A percentile compares a stretch with the other conserved stretches of the same genome.
Evolutionary conservation across 2,888 invertebrate species (phyloP).

Genomic region (Drosophila nigricruria): DNA sequence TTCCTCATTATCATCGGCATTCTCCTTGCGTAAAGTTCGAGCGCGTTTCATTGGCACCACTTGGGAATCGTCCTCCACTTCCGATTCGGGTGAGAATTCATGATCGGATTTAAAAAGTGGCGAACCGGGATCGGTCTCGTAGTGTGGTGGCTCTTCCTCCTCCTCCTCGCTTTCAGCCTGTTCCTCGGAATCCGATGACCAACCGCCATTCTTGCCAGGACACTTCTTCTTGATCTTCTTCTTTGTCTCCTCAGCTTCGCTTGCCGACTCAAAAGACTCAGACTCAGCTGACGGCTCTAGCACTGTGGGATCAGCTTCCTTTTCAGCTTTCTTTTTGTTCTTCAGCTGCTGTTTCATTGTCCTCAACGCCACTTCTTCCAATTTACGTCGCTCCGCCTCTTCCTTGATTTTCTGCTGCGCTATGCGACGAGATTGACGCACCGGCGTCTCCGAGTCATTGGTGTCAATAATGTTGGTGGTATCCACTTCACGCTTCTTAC

Average conservation of each 20-base stretch:
- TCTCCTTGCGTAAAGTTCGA: conserved; percentile 92
- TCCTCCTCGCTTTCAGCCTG: conserved; percentile 86
- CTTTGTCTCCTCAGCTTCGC: conserved; percentile 80
- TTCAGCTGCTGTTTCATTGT: conserved; percentile 89
- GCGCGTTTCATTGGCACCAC: conserved; percentile 92
- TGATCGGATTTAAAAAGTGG: conserved; percentile 93
- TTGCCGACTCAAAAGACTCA: conserved; percentile 75
- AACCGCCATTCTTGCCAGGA: conserved; percentile 83
- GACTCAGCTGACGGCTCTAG: conserved; percentile 76
- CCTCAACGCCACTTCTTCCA: conserved; percentile 90
- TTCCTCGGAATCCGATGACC: conserved; percentile 85
- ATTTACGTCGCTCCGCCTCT: conserved; percentile 91
- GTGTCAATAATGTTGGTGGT: conserved; percentile 83
- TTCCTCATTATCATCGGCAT: conserved; percentile 85
- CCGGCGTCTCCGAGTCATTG: conserved; percentile 84
- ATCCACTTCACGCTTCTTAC: conserved; percentile 83
- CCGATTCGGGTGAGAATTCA: conserved; percentile 96
- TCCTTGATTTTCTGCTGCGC: conserved; percentile 95
- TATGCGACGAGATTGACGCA: conserved; percentile 93
- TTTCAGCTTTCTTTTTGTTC: conserved; percentile 85
- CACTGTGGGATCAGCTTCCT: conserved; percentile 82
- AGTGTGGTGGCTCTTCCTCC: conserved; percentile 85
- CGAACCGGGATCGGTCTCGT: conserved; percentile 86
- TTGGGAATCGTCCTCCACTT: conserved; percentile 89
- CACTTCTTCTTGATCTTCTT: conserved; percentile 85